phyloP scores from a whole-genome alignment of 2,113 vertebrate species.

The Aspiorhynchus laticeps region DNA sequence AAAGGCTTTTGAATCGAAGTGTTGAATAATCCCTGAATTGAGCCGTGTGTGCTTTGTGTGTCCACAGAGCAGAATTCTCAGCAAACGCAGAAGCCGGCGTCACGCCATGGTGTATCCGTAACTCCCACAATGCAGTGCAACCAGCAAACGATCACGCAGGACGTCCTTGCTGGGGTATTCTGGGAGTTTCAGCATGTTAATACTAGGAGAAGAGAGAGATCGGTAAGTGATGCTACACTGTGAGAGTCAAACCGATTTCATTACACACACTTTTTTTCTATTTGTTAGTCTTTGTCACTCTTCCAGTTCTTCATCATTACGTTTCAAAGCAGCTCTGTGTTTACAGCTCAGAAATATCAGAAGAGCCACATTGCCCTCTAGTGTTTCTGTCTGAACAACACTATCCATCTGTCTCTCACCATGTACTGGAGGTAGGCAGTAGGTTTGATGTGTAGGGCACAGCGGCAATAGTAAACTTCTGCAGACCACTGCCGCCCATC shows the following conservation, averaged over 20 bases:
- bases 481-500: constrained; percentile 95
- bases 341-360: background rate
- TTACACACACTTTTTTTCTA: constrained; percentile 11
- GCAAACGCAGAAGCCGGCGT: constrained; percentile 48
- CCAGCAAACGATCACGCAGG: constrained; percentile 92
- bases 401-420: constrained; percentile 75
- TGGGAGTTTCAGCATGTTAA: constrained; percentile 99
- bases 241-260: background rate
- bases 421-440: constrained; percentile 95
- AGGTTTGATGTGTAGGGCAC: constrained; percentile 93
- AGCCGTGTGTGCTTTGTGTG: background rate
- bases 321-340: constrained; percentile 10
- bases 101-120: constrained; percentile 98
- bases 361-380: constrained; percentile 69
- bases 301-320: constrained; percentile 5
- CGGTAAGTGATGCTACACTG: background rate
- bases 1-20: constrained; percentile 26
- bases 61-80: constrained; percentile 10
- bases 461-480: constrained; percentile 95
- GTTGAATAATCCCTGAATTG: constrained; percentile 50
- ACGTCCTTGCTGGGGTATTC: constrained; percentile 95
- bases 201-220: constrained; percentile 72
- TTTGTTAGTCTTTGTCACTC: constrained; percentile 26
- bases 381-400: constrained; percentile 37
- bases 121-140: constrained; percentile 96